phyloP scores from a whole-genome alignment of 2,888 invertebrate species.

The Entomobrya proxima region DNA sequence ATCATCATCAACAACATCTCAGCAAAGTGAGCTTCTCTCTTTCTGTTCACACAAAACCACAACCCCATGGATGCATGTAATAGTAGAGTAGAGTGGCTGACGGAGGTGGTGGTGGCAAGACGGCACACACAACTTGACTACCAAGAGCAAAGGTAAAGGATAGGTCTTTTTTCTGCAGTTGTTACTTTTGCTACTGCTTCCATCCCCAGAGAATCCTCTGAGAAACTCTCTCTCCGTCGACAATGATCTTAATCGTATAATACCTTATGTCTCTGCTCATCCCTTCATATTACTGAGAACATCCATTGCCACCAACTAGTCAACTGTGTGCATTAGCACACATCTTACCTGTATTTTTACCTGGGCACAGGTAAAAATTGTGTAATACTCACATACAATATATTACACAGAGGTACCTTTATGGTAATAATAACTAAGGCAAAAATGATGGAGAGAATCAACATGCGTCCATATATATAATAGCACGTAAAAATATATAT shows the following conservation, averaged over 20 bases:
- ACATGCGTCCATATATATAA: too few relatives aligned
- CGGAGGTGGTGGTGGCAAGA: not conserved
- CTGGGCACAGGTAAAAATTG: constrained; percentile 20
- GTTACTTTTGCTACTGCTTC: constrained; percentile 4
- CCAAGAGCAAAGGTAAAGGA: constrained; percentile 46
- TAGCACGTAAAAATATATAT: not conserved
- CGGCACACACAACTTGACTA: constrained; percentile 7
- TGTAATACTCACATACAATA: not conserved
- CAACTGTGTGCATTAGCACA: not conserved
- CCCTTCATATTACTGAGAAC: constrained; percentile 4
- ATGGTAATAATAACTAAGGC: not conserved
- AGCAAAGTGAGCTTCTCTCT: too few relatives aligned
- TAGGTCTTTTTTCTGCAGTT: constrained; percentile 39
- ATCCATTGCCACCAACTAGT: not conserved
- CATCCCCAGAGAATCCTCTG: not conserved
- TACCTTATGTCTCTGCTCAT: constrained; percentile 30
- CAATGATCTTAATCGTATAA: constrained; percentile 20
- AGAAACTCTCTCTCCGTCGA: not conserved
- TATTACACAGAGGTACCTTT: not conserved
- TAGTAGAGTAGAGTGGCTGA: not conserved
- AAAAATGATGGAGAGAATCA: constrained; percentile 29
- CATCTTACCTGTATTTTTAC: constrained; percentile 12
- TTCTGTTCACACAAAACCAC: constrained; percentile 38
- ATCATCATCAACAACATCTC: constrained; percentile 3
- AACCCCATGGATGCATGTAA: constrained; percentile 46